Conservation (phyloP, 2,113 vertebrate genomes). For the Dasyprocta punctata region DNA sequence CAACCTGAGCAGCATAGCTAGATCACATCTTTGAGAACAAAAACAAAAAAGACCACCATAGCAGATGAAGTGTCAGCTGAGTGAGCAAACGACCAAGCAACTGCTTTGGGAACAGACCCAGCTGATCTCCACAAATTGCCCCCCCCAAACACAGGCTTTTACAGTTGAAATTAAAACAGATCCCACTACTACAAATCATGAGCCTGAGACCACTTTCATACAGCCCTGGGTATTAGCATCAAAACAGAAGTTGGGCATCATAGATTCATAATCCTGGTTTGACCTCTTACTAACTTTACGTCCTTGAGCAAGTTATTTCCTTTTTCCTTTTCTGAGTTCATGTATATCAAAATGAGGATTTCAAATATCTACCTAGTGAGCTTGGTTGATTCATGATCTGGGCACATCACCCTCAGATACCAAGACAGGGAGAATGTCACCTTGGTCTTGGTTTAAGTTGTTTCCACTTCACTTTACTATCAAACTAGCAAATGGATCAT, state of each 20-base stretch:
- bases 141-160: not conserved
- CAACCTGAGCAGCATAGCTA: not conserved
- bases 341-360: not conserved
- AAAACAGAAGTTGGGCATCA: conserved; percentile 20
- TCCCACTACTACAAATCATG: not conserved
- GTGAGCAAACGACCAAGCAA: not conserved
- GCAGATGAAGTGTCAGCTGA: not conserved
- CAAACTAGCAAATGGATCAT: conserved; percentile 9
- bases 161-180: conserved; percentile 16
- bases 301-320: not conserved
- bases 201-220: conserved; percentile 19
- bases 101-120: not conserved
- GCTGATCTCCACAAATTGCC: not conserved
- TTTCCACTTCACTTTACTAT: conserved; percentile 19
- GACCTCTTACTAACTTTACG: conserved; percentile 2
- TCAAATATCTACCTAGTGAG: not conserved
- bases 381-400: not conserved
- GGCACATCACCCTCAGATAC: not conserved
- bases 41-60: not conserved
- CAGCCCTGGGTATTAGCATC: not conserved
- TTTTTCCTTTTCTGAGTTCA: not conserved
- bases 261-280: not conserved
- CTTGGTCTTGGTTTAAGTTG: conserved; percentile 11
- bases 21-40: not conserved
- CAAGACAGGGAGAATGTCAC: not conserved